Evolutionary conservation across 2,888 invertebrate species (phyloP), one percentile per base, ranked within the genome.

Genomic region (Tetheella fluctuosa): DNA sequence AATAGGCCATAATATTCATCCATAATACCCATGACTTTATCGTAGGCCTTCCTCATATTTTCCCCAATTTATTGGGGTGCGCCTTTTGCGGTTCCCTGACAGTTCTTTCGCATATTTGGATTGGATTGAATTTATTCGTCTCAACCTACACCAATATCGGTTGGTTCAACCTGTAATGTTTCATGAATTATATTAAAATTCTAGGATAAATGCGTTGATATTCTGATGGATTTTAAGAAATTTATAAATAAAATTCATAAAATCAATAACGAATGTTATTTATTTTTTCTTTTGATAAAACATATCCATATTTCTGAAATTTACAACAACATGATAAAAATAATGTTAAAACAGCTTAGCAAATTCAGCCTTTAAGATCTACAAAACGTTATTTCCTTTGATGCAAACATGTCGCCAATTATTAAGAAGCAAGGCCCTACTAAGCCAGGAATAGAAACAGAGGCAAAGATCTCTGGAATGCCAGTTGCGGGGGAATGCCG

Each of bases 11-110:
- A 86, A 85, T 83, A 85, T 80, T 81, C 82, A 82, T 85, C 78
- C 76, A 78, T 84, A 85, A 84, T 88, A 86, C 77, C 79, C 76
- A 78, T 73, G 83, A 85, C 83, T 89, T 90, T 90, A 89, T 90
- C 85, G 82, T 57, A 61, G 79, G 80, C 67, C 76, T 77, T 76
- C 77, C 79, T 85, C 81, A 89, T 86, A 88, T 88, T 87, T 85
- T 76, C 76, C 76, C 70, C 83, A 86, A 88, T 89, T 90, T 88
- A 90, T 89, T 80, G 76, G 79, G 85, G 85, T 82, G 70, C 64
- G 76, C 82, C 80, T 84, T 85, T 84, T 84, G 86, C 83, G 88
- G 86, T 81, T 79, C 70, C 67, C 79, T 77, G 79, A 81, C 83
- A 83, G 80, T 84, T 83, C 79, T 80, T 83, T 78, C 79, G 79